Percentiles rank a stretch among this genome's conserved stretches.
These are phyloP conservation scores for Aselliscus stoliczkanus DNA, from an alignment of 2,797 vertebrate genomes.

Conservation along the genomic window DNA sequence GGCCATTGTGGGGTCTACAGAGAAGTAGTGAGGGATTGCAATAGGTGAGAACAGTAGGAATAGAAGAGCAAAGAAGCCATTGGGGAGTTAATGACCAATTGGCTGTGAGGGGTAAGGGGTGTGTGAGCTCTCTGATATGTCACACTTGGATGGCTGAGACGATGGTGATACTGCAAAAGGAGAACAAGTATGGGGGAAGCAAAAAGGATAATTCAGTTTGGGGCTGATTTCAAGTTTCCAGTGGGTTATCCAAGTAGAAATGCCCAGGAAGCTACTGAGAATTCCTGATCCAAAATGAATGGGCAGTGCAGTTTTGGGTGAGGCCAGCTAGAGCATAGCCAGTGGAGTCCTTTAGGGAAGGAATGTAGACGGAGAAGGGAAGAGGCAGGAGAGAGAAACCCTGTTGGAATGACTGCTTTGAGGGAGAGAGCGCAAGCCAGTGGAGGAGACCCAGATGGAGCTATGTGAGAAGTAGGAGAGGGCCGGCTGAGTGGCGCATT, in stretches of 20 bases:
- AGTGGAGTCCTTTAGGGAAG: background rate
- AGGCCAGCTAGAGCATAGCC: background rate
- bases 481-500: too few species aligned
- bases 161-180: too few species aligned
- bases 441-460: background rate
- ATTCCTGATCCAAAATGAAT: background rate
- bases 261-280: background rate
- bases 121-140: background rate
- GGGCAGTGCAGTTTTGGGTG: background rate
- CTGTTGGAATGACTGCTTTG: background rate
- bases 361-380: background rate
- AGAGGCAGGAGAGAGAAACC: background rate
- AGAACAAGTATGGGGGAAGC: background rate
- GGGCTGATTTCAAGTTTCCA: background rate
- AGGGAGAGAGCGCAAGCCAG: background rate
- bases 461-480: background rate
- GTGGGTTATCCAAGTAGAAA: background rate
- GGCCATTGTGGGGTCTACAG: background rate
- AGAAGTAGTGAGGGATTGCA: background rate
- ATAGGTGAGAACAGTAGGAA: background rate
- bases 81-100: background rate
- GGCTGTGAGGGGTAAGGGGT: background rate
- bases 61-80: background rate
- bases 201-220: background rate
- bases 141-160: background rate